phyloP scores from a whole-genome alignment of 2,797 vertebrate species.

The Cheirogaleus major region DNA sequence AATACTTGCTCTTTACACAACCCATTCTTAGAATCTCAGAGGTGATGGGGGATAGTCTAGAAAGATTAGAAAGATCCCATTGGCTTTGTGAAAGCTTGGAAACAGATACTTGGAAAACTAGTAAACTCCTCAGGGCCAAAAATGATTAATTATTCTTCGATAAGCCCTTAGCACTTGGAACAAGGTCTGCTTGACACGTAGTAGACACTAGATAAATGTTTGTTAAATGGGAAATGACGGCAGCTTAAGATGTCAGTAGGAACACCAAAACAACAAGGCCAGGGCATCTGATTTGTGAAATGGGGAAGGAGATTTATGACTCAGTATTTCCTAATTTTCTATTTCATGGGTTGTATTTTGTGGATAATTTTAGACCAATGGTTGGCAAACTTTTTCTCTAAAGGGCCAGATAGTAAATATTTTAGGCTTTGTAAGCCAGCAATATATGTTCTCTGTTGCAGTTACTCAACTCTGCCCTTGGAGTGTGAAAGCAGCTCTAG shows the following conservation, averaged over 20 bases:
- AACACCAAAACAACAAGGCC: background rate
- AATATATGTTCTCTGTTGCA: background rate
- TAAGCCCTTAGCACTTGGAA: background rate
- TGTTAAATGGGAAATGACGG: background rate
- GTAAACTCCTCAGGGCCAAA: background rate
- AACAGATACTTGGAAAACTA: constrained; percentile 22
- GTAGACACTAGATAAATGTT: background rate
- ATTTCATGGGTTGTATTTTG: constrained; percentile 36
- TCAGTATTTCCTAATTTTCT: constrained; percentile 8
- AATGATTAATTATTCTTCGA: background rate
- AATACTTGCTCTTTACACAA: background rate
- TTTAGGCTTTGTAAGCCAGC: background rate
- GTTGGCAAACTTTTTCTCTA: background rate
- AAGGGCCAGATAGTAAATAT: background rate
- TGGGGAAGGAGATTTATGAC: background rate
- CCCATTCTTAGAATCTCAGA: constrained; percentile 26
- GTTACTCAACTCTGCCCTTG: background rate
- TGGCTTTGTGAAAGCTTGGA: constrained; percentile 35
- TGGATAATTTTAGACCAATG: constrained; percentile 45
- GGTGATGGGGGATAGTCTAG: background rate
- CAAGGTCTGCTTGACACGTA: background rate
- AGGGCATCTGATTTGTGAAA: constrained; percentile 2
- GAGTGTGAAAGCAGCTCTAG: background rate
- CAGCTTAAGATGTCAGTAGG: background rate
- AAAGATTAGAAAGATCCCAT: background rate